phyloP scores from a whole-genome alignment of 2,888 invertebrate genomes.

The Erpobdella octoculata region DNA sequence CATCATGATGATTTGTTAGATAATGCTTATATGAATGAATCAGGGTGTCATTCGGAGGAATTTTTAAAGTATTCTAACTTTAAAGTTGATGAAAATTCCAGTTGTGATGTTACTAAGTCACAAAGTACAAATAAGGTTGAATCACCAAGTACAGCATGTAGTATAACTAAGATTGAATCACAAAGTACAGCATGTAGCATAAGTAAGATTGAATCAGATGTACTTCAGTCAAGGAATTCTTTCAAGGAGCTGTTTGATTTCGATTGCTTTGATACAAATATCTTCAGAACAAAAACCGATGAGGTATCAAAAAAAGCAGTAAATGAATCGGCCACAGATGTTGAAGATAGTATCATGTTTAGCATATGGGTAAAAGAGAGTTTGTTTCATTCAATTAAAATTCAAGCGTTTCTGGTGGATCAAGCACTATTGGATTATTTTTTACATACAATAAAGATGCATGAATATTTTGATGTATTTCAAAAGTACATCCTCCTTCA shows the following conservation, averaged over 20 bases:
- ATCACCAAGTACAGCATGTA: no score
- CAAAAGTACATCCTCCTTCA: background rate
- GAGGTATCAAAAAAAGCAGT: background rate
- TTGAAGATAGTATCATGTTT: background rate
- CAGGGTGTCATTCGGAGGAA: no score
- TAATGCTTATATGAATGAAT: background rate
- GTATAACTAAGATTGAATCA: no score
- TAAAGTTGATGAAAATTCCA: no score
- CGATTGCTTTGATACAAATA: background rate
- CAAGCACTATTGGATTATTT: background rate
- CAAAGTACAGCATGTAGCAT: no score
- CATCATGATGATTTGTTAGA: no score
- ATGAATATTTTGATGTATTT: background rate
- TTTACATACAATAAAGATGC: background rate
- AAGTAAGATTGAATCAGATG: no score
- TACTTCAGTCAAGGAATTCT: background rate
- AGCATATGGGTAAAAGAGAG: background rate
- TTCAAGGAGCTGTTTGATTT: background rate
- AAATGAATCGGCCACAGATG: background rate
- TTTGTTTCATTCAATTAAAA: background rate
- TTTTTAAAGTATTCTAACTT: no score
- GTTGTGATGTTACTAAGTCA: no score
- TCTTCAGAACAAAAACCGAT: background rate
- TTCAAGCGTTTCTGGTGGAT: background rate
- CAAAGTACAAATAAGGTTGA: no score